These are phyloP conservation scores for Vicugna pacos DNA, from an alignment of 2,113 vertebrate species.

Conservation along the genomic window DNA sequence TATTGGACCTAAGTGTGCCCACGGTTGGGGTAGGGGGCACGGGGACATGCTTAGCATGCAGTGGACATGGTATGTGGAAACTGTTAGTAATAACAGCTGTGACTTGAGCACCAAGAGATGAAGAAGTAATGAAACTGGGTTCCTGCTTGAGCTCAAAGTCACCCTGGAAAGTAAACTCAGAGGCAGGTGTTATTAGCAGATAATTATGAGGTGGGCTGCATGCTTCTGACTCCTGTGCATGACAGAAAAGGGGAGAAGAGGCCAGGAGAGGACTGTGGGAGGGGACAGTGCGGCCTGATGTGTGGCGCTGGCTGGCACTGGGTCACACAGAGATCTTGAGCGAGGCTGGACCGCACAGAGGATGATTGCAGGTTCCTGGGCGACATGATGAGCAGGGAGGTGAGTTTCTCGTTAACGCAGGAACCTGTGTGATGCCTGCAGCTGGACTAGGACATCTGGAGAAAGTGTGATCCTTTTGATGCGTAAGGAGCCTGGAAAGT, in stretches of 20 bases:
- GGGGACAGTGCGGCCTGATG: fast-evolving
- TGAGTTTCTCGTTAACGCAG: fast-evolving
- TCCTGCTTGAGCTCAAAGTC: neutral
- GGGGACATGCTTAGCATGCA: neutral
- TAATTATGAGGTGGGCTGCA: fast-evolving
- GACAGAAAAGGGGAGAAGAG: neutral
- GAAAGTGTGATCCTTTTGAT: neutral
- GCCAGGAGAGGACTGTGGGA: too few relatives aligned
- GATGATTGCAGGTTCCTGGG: fast-evolving
- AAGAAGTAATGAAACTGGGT: fast-evolving
- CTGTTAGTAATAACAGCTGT: fast-evolving
- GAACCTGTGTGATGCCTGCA: neutral
- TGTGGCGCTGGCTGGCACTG: neutral
- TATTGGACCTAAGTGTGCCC: fast-evolving
- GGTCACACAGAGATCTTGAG: fast-evolving
- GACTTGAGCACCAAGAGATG: neutral
- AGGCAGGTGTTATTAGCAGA: neutral
- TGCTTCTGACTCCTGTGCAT: neutral
- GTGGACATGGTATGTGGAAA: fast-evolving
- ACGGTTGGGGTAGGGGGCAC: fast-evolving
- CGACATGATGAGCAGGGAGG: fast-evolving
- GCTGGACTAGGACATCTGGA: neutral
- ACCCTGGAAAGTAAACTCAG: neutral
- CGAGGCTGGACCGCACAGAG: fast-evolving
- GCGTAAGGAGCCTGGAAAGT: neutral